Conservation (phyloP, 2,888 invertebrate species). For the Drosophila fungiperda region DNA sequence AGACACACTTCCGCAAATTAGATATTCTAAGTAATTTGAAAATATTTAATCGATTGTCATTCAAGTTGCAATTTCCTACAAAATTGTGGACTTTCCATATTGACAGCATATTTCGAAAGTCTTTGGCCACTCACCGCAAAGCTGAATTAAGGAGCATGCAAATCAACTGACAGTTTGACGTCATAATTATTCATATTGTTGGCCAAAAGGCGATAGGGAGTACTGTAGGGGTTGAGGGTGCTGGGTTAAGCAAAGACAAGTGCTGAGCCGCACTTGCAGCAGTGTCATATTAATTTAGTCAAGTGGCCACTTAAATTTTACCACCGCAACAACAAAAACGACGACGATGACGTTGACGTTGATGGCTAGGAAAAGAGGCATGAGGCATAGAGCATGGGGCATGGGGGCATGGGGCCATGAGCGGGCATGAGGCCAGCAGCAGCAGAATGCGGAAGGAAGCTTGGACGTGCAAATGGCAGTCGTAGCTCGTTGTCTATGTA, state of each 20-base stretch:
- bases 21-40: conserved; percentile 16
- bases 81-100: conserved; percentile 36
- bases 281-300: conserved; percentile 80
- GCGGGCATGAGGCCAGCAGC: background rate
- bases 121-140: conserved; percentile 34
- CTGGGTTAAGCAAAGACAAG: conserved; percentile 48
- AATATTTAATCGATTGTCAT: conserved; percentile 35
- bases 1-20: background rate
- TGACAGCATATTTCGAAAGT: conserved; percentile 33
- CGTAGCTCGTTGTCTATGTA: conserved; percentile 19
- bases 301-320: conserved; percentile 79
- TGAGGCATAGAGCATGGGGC: background rate
- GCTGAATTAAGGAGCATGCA: conserved; percentile 60
- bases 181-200: conserved; percentile 77
- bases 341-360: conserved; percentile 31
- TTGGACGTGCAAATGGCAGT: conserved; percentile 68
- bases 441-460: conserved; percentile 20
- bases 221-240: background rate
- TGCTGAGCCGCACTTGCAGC: conserved; percentile 69
- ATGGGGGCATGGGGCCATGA: background rate
- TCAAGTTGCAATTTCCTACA: conserved; percentile 33
- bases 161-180: conserved; percentile 66
- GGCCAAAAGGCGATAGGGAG: conserved; percentile 48
- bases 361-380: conserved; percentile 8
- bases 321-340: conserved; percentile 55